Evolutionary conservation across 2,113 vertebrate genomes (phyloP).

Genomic region (Cyanocitta stelleri): DNA sequence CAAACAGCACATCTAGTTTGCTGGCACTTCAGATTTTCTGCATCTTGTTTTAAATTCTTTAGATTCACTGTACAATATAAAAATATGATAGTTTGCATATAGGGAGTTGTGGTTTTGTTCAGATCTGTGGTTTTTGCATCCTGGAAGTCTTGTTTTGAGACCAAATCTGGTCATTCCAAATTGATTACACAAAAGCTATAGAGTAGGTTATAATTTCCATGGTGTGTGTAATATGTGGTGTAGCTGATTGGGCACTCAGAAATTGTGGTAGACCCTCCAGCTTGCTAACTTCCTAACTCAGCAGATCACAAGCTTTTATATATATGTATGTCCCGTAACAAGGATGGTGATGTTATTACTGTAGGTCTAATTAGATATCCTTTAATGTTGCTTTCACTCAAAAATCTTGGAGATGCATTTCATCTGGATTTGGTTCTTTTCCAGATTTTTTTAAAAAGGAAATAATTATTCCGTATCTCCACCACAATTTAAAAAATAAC

Average conservation of each 20-base stretch:
- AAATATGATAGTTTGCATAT: slow-evolving; percentile 51
- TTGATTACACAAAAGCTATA: slow-evolving; percentile 55
- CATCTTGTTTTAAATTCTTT: slow-evolving; percentile 39
- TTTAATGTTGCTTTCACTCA: slow-evolving; percentile 42
- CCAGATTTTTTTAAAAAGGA: slow-evolving; percentile 38
- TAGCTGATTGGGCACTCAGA: slow-evolving; percentile 54
- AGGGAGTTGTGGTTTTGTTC: slow-evolving; percentile 52
- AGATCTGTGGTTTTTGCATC: slow-evolving; percentile 52
- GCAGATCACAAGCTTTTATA: slow-evolving; percentile 46
- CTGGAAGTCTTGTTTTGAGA: slow-evolving; percentile 66
- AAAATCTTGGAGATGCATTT: slow-evolving; percentile 26
- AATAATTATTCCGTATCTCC: slow-evolving; percentile 28
- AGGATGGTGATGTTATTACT: slow-evolving; percentile 43
- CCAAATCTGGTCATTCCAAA: slow-evolving; percentile 49
- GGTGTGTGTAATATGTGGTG: slow-evolving; percentile 63
- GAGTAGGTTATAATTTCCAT: slow-evolving; percentile 59
- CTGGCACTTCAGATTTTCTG: slow-evolving; percentile 39
- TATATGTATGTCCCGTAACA: slow-evolving; percentile 28
- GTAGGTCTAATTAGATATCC: slow-evolving; percentile 37
- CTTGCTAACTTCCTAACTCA: slow-evolving; percentile 62
- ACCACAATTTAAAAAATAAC: slow-evolving; percentile 19
- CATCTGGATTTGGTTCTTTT: slow-evolving; percentile 50
- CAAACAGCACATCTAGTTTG: neutral
- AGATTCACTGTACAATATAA: slow-evolving; percentile 28
- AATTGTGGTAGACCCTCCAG: slow-evolving; percentile 57